Conservation (phyloP, 2,888 invertebrate species). For the Polydrusus tereticollis region DNA sequence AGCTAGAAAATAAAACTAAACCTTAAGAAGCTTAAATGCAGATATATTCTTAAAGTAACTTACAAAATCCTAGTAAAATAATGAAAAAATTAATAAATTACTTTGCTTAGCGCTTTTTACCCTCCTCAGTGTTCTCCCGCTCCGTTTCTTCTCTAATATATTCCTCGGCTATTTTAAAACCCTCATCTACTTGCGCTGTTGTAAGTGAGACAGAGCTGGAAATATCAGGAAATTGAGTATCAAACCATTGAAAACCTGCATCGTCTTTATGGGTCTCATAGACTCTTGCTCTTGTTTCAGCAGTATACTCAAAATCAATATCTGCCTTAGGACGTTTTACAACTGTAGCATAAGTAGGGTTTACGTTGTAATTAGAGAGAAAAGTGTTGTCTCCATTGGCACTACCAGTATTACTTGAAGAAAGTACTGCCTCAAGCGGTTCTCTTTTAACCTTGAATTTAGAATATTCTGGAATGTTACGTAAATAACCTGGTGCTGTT, state of each 20-base stretch:
- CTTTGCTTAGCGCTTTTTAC: not conserved
- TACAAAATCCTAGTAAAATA: too few species aligned
- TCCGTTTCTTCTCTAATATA: slow-evolving; percentile 22
- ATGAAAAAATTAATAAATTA: not conserved
- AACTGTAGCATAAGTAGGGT: slow-evolving; percentile 5
- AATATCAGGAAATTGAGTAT: slow-evolving; percentile 19
- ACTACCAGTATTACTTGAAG: not conserved
- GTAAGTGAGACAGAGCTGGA: not conserved
- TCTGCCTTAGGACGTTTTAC: not conserved
- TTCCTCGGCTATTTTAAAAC: slow-evolving; percentile 34
- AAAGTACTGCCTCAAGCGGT: too few species aligned
- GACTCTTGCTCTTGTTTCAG: not conserved
- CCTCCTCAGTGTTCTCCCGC: not conserved
- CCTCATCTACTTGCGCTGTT: slow-evolving; percentile 15
- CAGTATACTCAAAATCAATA: not conserved
- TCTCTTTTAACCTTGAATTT: not conserved
- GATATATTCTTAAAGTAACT: too few species aligned
- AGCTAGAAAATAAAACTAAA: too few species aligned
- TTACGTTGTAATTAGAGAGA: not conserved
- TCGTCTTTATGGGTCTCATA: slow-evolving; percentile 1
- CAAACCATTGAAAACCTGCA: slow-evolving; percentile 24
- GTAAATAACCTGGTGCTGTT: not conserved
- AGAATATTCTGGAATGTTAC: not conserved
- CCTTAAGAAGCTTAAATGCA: too few species aligned
- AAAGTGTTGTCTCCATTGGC: not conserved